Conservation (phyloP, 35 echinoderm and acorn worm species). For the Lytechinus pictus region DNA sequence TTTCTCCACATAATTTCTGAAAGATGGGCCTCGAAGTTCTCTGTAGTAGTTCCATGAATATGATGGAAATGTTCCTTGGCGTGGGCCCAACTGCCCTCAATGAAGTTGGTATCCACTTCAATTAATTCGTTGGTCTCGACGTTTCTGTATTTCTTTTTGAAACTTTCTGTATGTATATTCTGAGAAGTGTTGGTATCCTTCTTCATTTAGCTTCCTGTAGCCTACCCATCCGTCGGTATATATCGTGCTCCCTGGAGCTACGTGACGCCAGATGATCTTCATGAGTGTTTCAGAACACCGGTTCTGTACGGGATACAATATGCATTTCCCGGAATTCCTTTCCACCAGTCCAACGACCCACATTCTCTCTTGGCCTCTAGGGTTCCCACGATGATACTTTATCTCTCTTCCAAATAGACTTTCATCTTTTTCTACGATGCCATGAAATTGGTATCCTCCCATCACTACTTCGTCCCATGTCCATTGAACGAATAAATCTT, state of each 20-base stretch:
- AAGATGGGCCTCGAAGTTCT: conserved; percentile 28
- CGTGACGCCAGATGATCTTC: not conserved
- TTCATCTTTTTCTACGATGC: conserved; percentile 26
- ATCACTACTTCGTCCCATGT: not conserved
- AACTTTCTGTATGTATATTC: not conserved
- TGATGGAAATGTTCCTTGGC: not conserved
- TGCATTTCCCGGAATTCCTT: too few relatives aligned
- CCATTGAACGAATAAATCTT: not conserved
- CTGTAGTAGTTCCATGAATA: not conserved
- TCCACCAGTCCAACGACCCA: too few relatives aligned
- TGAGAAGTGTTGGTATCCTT: not conserved
- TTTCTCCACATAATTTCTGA: conserved; percentile 4
- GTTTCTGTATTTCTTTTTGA: not conserved
- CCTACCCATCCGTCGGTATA: not conserved
- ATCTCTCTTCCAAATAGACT: conserved; percentile 20
- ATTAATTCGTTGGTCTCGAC: not conserved
- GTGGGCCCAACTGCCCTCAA: conserved; percentile 20
- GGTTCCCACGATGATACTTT: not conserved
- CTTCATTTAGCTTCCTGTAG: not conserved
- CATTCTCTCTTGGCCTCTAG: not conserved
- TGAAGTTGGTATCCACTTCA: not conserved
- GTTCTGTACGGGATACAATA: not conserved
- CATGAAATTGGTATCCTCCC: not conserved
- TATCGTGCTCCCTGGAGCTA: not conserved
- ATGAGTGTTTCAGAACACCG: not conserved